phyloP scores from a whole-genome alignment of 2,113 vertebrate species.

The Phycodurus eques region DNA sequence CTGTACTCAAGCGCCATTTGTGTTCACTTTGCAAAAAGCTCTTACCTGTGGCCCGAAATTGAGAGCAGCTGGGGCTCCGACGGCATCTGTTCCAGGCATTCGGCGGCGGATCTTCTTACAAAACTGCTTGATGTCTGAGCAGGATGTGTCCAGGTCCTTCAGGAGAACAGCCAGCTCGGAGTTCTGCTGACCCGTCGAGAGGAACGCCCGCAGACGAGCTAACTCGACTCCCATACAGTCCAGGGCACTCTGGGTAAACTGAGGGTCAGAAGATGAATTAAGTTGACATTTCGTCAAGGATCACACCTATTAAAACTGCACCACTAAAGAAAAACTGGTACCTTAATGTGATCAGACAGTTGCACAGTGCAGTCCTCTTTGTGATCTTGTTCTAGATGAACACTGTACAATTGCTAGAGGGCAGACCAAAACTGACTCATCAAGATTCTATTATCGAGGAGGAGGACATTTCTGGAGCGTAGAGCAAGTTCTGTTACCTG shows the following conservation, averaged over 20 bases:
- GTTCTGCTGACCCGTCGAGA: slow-evolving; percentile 83
- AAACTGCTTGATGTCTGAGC: slow-evolving; percentile 92
- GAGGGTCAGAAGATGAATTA: slow-evolving; percentile 10
- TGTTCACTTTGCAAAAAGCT: neutral
- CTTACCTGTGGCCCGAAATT: slow-evolving; percentile 73
- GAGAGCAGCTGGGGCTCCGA: slow-evolving; percentile 86
- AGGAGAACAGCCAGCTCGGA: slow-evolving; percentile 81
- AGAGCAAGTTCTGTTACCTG: slow-evolving; percentile 76
- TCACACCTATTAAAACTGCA: neutral
- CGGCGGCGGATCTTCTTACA: slow-evolving; percentile 97
- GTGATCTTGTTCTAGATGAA: slow-evolving; percentile 86
- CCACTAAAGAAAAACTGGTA: slow-evolving; percentile 19
- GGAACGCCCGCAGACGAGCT: slow-evolving; percentile 83
- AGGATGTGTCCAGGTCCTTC: slow-evolving; percentile 92
- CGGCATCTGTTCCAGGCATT: slow-evolving; percentile 91
- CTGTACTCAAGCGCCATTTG: neutral
- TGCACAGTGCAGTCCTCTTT: slow-evolving; percentile 91
- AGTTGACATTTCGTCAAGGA: neutral
- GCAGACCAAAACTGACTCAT: slow-evolving; percentile 6
- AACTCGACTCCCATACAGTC: slow-evolving; percentile 95
- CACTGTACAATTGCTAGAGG: slow-evolving; percentile 88
- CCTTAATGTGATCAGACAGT: slow-evolving; percentile 90
- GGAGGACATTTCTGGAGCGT: neutral
- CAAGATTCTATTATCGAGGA: neutral
- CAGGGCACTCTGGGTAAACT: slow-evolving; percentile 95